Conservation (phyloP, 2,797 vertebrate genomes). For the Lerista edwardsae region DNA sequence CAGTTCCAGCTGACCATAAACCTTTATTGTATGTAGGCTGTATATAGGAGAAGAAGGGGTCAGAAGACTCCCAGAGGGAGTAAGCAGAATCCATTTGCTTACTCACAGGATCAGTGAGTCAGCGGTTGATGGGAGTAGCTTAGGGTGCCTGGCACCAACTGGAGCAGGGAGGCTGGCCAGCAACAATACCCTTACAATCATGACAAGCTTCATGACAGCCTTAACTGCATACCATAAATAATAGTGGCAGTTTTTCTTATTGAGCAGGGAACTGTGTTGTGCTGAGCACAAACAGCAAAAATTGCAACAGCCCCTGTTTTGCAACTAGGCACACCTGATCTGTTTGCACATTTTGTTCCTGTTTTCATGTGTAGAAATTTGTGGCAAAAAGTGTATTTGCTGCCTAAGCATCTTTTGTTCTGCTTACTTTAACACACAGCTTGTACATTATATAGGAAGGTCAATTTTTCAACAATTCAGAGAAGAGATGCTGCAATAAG, state of each 20-base stretch:
- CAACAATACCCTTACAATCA: conserved; percentile 73
- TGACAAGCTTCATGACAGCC: conserved; percentile 84
- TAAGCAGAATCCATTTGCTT: conserved; percentile 78
- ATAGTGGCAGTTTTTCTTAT: conserved; percentile 66
- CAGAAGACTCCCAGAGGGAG: conserved; percentile 69
- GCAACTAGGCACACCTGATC: conserved; percentile 38
- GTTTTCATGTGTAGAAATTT: conserved; percentile 25
- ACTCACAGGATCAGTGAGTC: conserved; percentile 80
- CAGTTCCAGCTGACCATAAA: conserved; percentile 77
- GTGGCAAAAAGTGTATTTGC: neutral
- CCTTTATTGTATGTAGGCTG: conserved; percentile 80
- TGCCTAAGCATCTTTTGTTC: neutral
- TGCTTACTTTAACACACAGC: conserved; percentile 1
- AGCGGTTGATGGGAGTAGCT: conserved; percentile 83
- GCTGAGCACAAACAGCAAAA: conserved; percentile 63
- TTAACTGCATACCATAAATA: conserved; percentile 84
- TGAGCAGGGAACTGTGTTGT: conserved; percentile 48
- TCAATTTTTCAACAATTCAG: conserved; percentile 9
- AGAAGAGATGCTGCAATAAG: neutral
- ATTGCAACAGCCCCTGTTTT: conserved; percentile 52
- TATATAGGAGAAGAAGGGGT: conserved; percentile 69
- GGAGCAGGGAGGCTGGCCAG: conserved; percentile 78
- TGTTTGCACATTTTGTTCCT: neutral
- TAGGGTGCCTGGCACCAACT: conserved; percentile 93
- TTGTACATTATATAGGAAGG: neutral